Percentiles rank a stretch among this genome's conserved stretches.
phyloP scores from a whole-genome alignment of 2,797 vertebrate species.

The Pelodytes ibericus region DNA sequence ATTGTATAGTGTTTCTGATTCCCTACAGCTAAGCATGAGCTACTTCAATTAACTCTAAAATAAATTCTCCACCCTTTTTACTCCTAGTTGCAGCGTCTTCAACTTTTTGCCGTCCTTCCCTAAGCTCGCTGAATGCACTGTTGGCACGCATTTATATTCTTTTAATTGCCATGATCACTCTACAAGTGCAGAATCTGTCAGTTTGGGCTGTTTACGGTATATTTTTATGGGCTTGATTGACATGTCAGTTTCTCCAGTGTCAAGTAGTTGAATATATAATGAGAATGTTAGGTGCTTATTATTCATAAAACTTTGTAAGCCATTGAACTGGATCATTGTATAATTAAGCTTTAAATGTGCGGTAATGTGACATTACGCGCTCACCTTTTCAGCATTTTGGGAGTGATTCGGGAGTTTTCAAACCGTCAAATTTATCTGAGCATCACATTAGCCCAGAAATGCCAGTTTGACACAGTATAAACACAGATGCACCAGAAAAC shows the following conservation, averaged over 20 bases:
- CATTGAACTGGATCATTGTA: slow-evolving; percentile 46
- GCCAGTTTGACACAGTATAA: slow-evolving; percentile 47
- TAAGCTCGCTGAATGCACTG: neutral
- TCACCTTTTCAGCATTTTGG: slow-evolving; percentile 39
- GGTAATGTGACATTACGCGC: slow-evolving; percentile 36
- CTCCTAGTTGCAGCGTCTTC: too few species aligned
- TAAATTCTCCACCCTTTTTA: too few species aligned
- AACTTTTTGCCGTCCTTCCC: neutral
- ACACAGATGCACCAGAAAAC: slow-evolving; percentile 42
- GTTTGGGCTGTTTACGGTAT: slow-evolving; percentile 2
- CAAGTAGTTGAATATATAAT: slow-evolving; percentile 42
- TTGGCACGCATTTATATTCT: neutral
- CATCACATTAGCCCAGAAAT: slow-evolving; percentile 54
- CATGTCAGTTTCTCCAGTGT: slow-evolving; percentile 11
- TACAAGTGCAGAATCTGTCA: neutral
- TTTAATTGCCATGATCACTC: neutral
- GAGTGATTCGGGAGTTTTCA: slow-evolving; percentile 31
- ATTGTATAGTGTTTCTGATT: too few species aligned
- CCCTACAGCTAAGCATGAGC: too few species aligned
- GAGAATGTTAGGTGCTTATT: slow-evolving; percentile 28
- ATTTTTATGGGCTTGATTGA: slow-evolving; percentile 32
- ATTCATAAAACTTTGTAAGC: slow-evolving; percentile 34
- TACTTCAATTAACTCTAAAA: too few species aligned
- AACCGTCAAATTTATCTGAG: slow-evolving; percentile 39
- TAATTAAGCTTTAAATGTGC: slow-evolving; percentile 48